These are phyloP conservation scores for Irena cyanogastra DNA, from an alignment of 2,113 vertebrate genomes.

Conservation along the genomic window DNA sequence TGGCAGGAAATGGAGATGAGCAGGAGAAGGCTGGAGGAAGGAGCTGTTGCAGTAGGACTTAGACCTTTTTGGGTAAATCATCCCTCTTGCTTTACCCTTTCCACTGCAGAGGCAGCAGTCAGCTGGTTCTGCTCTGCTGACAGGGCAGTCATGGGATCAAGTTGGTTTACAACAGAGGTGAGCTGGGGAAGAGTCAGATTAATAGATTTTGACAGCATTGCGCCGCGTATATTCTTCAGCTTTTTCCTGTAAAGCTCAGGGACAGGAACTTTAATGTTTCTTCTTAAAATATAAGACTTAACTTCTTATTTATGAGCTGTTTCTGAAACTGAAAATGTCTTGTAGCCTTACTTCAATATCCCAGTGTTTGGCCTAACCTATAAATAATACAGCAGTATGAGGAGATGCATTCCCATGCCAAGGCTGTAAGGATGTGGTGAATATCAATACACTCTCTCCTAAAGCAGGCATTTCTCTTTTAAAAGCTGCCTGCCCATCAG, in stretches of 20 bases:
- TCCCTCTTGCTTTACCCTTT: neutral
- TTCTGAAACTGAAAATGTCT: constrained; percentile 29
- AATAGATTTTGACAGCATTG: neutral
- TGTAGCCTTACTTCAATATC: constrained; percentile 18
- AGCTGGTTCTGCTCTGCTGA: neutral
- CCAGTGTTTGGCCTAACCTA: neutral
- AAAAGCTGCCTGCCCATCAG: neutral
- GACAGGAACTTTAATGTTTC: neutral
- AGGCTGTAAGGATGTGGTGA: neutral
- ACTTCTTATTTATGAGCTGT: constrained; percentile 56
- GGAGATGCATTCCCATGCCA: neutral
- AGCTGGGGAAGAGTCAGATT: neutral
- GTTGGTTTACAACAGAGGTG: neutral
- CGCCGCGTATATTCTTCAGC: neutral
- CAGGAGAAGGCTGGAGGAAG: neutral
- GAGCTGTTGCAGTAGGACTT: neutral
- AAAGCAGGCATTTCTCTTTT: neutral
- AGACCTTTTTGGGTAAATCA: neutral
- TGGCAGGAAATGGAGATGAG: neutral
- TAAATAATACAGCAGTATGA: constrained; percentile 27
- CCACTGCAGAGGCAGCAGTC: neutral
- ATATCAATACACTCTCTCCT: neutral
- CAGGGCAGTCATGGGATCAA: neutral
- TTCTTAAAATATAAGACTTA: constrained; percentile 38
- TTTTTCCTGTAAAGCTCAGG: constrained; percentile 33